A percentile compares a stretch with the other conserved stretches of the same genome.
phyloP scores from a whole-genome alignment of 2,797 vertebrate species.

The Sebastes minor region DNA sequence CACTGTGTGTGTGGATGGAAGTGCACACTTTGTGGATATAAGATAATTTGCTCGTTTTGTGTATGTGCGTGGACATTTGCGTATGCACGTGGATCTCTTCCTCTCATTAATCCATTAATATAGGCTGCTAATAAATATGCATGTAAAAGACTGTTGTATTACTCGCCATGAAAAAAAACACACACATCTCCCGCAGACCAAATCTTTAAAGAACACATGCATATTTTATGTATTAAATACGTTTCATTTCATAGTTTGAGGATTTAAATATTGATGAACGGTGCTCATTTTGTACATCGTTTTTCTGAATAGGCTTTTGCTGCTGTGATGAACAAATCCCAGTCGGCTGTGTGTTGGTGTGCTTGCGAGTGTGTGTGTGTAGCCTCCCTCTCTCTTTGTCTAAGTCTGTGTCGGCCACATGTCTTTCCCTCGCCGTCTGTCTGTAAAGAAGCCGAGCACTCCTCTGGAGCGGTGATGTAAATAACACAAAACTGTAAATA shows the following conservation, averaged over 20 bases:
- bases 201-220: constrained; percentile 27
- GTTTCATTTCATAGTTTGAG: constrained; percentile 42
- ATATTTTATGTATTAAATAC: constrained; percentile 55
- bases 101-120: constrained; percentile 37
- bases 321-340: constrained; percentile 33
- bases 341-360: neutral
- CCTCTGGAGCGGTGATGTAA: constrained; percentile 37
- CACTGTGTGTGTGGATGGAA: constrained; percentile 6
- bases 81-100: neutral
- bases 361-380: neutral
- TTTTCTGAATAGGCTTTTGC: constrained; percentile 33
- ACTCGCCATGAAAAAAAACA: neutral
- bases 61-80: constrained; percentile 17
- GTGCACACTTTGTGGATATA: constrained; percentile 18
- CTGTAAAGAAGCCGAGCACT: constrained; percentile 39
- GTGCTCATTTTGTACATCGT: constrained; percentile 37
- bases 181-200: constrained; percentile 4
- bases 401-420: constrained; percentile 46
- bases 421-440: constrained; percentile 38
- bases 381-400: constrained; percentile 52
- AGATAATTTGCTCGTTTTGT: constrained; percentile 29
- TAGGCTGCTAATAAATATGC: constrained; percentile 56
- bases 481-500: constrained; percentile 51
- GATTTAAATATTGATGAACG: constrained; percentile 44
- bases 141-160: constrained; percentile 32